phyloP scores from a whole-genome alignment of 2,113 vertebrate genomes.

The Cygnus buccinator region DNA sequence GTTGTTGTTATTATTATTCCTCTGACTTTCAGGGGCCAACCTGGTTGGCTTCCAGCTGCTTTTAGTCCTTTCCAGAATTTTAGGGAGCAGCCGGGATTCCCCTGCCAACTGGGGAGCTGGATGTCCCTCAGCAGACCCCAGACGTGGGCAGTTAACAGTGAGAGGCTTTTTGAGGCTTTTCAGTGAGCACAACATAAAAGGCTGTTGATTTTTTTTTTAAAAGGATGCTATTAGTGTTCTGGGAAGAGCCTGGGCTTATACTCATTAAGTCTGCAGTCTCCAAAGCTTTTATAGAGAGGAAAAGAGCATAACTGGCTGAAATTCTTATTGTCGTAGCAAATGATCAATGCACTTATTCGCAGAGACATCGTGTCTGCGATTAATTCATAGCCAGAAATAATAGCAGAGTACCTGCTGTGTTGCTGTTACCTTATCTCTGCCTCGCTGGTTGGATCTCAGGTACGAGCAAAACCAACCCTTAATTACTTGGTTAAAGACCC shows the following conservation, averaged over 20 bases:
- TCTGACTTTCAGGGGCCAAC: neutral
- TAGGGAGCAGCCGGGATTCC: conserved; percentile 5
- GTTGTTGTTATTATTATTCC: neutral
- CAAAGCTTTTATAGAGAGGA: conserved; percentile 26
- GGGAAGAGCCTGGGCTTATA: neutral
- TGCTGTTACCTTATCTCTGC: conserved; percentile 55
- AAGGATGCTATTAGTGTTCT: conserved; percentile 34
- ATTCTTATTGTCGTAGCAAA: conserved; percentile 34
- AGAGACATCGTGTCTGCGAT: neutral
- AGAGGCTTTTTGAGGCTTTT: neutral
- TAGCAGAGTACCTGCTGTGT: neutral
- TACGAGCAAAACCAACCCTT: conserved; percentile 17
- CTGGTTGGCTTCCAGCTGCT: neutral
- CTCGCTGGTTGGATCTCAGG: conserved; percentile 43
- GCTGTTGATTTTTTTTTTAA: neutral
- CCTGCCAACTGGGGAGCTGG: neutral
- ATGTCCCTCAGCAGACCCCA: neutral
- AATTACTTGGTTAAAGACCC: conserved; percentile 63
- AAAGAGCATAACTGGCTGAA: conserved; percentile 24
- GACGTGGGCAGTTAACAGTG: neutral
- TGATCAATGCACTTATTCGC: conserved; percentile 34
- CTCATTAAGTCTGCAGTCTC: conserved; percentile 43
- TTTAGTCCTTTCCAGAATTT: conserved; percentile 14
- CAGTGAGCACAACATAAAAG: conserved; percentile 4
- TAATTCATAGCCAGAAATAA: conserved; percentile 62